A percentile compares a stretch with the other conserved stretches of the same genome.
These are phyloP conservation scores for Ophioninae sp. DNA, from an alignment of 2,888 invertebrate species.

Conservation along the genomic window DNA sequence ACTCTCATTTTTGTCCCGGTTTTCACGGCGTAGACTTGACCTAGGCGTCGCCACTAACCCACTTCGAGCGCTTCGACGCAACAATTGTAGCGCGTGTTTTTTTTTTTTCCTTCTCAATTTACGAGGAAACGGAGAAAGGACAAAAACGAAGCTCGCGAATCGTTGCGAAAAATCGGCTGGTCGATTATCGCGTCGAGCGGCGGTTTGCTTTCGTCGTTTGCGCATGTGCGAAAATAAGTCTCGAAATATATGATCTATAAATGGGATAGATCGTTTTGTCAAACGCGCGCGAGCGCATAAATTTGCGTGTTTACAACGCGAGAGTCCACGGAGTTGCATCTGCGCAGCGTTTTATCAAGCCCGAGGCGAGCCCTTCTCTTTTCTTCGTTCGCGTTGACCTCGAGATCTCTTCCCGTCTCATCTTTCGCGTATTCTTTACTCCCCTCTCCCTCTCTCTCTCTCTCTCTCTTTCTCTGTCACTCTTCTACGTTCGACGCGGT, in stretches of 20 bases:
- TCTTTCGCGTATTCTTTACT: constrained; percentile 8
- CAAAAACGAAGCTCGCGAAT: background rate
- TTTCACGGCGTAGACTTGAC: constrained; percentile 66
- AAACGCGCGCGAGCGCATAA: constrained; percentile 25
- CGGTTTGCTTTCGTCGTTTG: too few relatives aligned
- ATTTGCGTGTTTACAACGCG: constrained; percentile 19
- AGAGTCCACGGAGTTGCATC: constrained; percentile 22
- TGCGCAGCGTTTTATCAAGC: constrained; percentile 33
- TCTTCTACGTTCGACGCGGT: background rate
- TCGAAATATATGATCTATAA: constrained; percentile 6
- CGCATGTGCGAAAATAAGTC: background rate
- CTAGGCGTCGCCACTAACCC: constrained; percentile 71
- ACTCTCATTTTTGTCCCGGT: constrained; percentile 73
- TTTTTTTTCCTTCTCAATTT: background rate
- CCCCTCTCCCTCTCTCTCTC: background rate
- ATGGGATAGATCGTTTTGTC: background rate
- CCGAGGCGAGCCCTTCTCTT: constrained; percentile 38
- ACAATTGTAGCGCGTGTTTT: background rate
- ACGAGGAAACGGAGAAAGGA: background rate
- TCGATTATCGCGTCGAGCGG: too few relatives aligned
- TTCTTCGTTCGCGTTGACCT: constrained; percentile 59
- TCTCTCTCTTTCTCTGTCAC: background rate
- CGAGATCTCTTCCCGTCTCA: constrained; percentile 46
- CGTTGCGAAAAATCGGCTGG: background rate
- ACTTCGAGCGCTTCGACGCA: constrained; percentile 60